Evolutionary conservation across 2,888 invertebrate genomes (phyloP).

Genomic region (Cheilosia grossa): DNA sequence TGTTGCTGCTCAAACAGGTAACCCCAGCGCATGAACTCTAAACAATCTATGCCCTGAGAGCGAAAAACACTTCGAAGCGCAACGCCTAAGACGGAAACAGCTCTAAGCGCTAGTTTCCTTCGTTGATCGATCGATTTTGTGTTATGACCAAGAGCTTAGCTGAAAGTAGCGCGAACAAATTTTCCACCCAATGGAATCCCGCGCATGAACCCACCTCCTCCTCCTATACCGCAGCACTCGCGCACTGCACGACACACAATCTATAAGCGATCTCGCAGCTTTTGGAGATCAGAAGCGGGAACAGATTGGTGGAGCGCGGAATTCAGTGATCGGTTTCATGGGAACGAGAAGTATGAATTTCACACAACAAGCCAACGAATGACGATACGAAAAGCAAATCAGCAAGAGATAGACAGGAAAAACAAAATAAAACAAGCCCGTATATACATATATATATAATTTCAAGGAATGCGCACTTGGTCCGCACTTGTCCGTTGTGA

Average conservation of each 20-base stretch:
- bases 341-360: slow-evolving; percentile 58
- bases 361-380: slow-evolving; percentile 31
- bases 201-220: slow-evolving; percentile 1
- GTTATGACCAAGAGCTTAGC: slow-evolving; percentile 51
- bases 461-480: slow-evolving; percentile 71
- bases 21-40: slow-evolving; percentile 62
- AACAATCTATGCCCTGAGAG: slow-evolving; percentile 30
- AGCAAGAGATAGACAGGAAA: slow-evolving; percentile 24
- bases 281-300: slow-evolving; percentile 52
- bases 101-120: slow-evolving; percentile 60
- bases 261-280: slow-evolving; percentile 27
- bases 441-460: slow-evolving; percentile 6
- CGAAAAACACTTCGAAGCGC: slow-evolving; percentile 68
- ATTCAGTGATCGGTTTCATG: slow-evolving; percentile 67
- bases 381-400: slow-evolving; percentile 14
- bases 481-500: slow-evolving; percentile 68
- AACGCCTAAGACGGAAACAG: slow-evolving; percentile 68
- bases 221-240: background rate
- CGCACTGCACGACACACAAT: slow-evolving; percentile 56
- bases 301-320: slow-evolving; percentile 33
- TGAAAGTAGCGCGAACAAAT: slow-evolving; percentile 72
- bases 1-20: slow-evolving; percentile 23
- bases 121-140: slow-evolving; percentile 70
- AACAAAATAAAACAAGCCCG: slow-evolving; percentile 31
- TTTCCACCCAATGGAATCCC: slow-evolving; percentile 69